Percentiles rank a stretch among this genome's conserved stretches.
phyloP scores from a whole-genome alignment of 2,113 vertebrate genomes.

The Ptilonorhynchus violaceus region DNA sequence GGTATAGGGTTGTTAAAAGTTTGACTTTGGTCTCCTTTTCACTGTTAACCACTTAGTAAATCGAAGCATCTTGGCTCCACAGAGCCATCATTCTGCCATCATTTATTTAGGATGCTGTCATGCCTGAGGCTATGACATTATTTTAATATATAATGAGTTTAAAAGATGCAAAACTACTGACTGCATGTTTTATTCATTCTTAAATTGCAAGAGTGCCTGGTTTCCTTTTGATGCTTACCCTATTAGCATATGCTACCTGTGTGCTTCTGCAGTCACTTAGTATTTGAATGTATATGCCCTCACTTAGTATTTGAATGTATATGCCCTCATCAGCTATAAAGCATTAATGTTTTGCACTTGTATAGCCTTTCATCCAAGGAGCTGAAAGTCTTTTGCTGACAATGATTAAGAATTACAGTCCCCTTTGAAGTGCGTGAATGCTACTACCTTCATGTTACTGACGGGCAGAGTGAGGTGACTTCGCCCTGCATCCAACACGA shows the following conservation, averaged over 20 bases:
- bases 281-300: conserved; percentile 52
- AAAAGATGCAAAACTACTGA: conserved; percentile 4
- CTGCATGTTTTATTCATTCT: conserved; percentile 47
- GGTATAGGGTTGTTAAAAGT: neutral
- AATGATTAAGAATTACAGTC: neutral
- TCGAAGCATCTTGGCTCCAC: neutral
- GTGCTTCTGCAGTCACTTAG: neutral
- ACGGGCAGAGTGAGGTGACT: neutral
- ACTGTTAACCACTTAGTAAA: neutral
- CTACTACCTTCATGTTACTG: neutral
- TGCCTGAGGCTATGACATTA: neutral
- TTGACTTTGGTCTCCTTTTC: neutral
- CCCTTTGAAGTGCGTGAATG: conserved; percentile 27
- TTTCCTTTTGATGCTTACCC: conserved; percentile 47
- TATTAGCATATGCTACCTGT: conserved; percentile 41
- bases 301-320: conserved; percentile 49
- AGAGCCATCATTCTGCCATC: neutral
- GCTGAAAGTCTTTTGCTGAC: conserved; percentile 23
- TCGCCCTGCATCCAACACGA: fast-evolving
- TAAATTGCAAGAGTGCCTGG: neutral
- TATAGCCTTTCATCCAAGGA: conserved; percentile 38
- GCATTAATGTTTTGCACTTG: conserved; percentile 53
- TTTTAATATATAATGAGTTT: neutral
- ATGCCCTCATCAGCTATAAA: conserved; percentile 34
- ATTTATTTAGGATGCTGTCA: neutral